Evolutionary conservation across 2,113 vertebrate species (phyloP).

Genomic region (Rhineura floridana): DNA sequence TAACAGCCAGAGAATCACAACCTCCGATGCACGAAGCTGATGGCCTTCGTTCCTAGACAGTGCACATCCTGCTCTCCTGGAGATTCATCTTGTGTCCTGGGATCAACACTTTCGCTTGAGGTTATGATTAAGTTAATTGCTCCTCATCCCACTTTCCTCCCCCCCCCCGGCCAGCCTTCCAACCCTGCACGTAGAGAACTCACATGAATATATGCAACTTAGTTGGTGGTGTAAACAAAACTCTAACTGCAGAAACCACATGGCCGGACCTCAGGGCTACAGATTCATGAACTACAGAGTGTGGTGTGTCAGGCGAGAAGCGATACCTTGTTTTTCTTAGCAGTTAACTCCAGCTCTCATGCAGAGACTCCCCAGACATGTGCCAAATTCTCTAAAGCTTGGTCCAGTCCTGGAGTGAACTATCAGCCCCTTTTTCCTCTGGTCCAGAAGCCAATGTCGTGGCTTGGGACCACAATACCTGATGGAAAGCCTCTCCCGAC

Average conservation of each 20-base stretch:
- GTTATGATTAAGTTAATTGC: slow-evolving; percentile 1
- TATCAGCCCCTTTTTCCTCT: neutral
- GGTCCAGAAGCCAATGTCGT: neutral
- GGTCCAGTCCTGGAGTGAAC: neutral
- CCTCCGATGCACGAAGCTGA: too few relatives aligned
- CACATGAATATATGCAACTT: neutral
- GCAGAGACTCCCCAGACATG: neutral
- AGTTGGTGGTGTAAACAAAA: neutral
- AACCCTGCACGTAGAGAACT: neutral
- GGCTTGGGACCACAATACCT: too few relatives aligned
- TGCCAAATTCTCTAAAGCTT: neutral
- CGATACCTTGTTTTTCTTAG: neutral
- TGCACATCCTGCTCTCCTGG: neutral
- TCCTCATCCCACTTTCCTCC: neutral
- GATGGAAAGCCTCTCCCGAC: too few relatives aligned
- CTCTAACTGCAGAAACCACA: neutral
- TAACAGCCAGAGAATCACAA: neutral
- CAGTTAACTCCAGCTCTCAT: neutral
- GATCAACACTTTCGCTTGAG: neutral
- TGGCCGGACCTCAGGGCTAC: neutral
- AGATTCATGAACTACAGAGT: neutral
- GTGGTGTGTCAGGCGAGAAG: neutral
- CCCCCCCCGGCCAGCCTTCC: neutral
- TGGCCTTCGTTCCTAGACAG: neutral
- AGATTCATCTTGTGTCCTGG: neutral